phyloP scores from a whole-genome alignment of 1,140 invertebrate genomes.

The Diprion similis region DNA sequence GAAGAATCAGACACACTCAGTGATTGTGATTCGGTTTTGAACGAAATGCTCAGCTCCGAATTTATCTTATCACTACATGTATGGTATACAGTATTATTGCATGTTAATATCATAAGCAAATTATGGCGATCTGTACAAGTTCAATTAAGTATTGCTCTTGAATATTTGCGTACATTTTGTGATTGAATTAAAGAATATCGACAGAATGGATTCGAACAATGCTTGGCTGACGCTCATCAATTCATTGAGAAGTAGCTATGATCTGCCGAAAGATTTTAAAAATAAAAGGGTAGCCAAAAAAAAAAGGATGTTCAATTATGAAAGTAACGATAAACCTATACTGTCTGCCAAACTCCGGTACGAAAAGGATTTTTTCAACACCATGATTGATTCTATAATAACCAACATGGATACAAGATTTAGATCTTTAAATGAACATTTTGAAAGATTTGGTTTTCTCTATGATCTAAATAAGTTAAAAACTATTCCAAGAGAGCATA shows the following conservation, averaged over 20 bases:
- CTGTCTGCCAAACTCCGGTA: too few relatives aligned
- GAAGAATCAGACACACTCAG: slow-evolving; percentile 39
- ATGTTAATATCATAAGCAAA: slow-evolving; percentile 43
- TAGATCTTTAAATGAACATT: too few relatives aligned
- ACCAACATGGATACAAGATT: too few relatives aligned
- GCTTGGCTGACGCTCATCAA: too few relatives aligned
- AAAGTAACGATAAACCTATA: slow-evolving; percentile 21
- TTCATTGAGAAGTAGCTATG: too few relatives aligned
- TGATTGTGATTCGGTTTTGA: slow-evolving; percentile 29
- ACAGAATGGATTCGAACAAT: slow-evolving; percentile 39
- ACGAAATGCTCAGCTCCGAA: slow-evolving; percentile 30
- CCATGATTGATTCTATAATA: too few relatives aligned
- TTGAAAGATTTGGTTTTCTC: too few relatives aligned
- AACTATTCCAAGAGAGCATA: too few relatives aligned
- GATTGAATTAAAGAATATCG: slow-evolving; percentile 43
- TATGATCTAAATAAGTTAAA: too few relatives aligned
- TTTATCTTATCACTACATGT: slow-evolving; percentile 37
- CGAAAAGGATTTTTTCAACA: too few relatives aligned
- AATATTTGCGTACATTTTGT: slow-evolving; percentile 35
- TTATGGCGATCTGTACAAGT: slow-evolving; percentile 32
- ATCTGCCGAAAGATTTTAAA: background rate
- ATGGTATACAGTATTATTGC: slow-evolving; percentile 42
- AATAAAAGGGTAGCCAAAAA: background rate
- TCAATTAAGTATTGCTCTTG: slow-evolving; percentile 40
- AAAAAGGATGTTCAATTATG: slow-evolving; percentile 16